phyloP scores from a whole-genome alignment of 2,113 vertebrate genomes.

The Salvelinus namaycush region DNA sequence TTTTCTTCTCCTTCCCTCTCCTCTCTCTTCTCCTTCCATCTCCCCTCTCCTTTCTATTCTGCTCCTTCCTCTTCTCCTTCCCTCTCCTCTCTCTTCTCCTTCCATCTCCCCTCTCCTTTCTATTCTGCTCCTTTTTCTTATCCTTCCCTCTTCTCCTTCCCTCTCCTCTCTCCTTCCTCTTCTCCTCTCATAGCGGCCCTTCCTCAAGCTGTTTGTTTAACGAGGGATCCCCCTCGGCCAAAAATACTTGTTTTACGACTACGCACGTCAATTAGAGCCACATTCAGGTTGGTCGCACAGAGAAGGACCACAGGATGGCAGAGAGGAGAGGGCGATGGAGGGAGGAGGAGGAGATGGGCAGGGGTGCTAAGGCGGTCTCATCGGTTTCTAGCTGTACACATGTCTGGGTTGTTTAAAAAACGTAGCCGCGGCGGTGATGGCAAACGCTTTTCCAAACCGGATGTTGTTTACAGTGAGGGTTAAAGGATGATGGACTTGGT shows the following conservation, averaged over 20 bases:
- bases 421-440: too few species aligned
- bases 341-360: background rate
- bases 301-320: background rate
- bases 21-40: too few species aligned
- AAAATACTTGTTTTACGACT: conserved; percentile 26
- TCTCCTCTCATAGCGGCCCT: conserved; percentile 9
- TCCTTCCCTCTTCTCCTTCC: too few species aligned
- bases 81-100: too few species aligned
- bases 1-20: too few species aligned
- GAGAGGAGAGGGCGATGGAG: conserved; percentile 4
- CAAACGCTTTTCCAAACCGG: conserved; percentile 19
- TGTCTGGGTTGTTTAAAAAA: background rate
- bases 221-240: conserved; percentile 8
- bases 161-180: too few species aligned
- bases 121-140: too few species aligned
- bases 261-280: background rate
- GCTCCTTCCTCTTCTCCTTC: too few species aligned
- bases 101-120: too few species aligned
- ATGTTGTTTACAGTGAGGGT: conserved; percentile 23
- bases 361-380: background rate
- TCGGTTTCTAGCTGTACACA: background rate
- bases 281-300: background rate
- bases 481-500: too few species aligned
- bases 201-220: conserved; percentile 34
- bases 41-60: too few species aligned